Evolutionary conservation across 2,797 vertebrate species (phyloP).

Genomic region (Schizothorax lantsangensis): DNA sequence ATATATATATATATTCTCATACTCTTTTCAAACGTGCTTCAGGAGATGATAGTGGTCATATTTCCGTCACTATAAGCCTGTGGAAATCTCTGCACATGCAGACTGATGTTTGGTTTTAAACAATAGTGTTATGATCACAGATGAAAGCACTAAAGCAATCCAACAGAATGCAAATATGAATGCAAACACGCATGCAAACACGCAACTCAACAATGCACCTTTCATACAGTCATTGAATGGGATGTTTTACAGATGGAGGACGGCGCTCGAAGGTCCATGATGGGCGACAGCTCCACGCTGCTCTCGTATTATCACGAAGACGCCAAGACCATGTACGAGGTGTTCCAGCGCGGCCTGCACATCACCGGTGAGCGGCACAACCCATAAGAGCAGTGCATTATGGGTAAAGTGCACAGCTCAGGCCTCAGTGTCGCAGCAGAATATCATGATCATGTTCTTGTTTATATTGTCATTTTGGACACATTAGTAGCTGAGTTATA

Average conservation of each 20-base stretch:
- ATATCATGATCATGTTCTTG: not conserved
- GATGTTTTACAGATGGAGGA: constrained; percentile 74
- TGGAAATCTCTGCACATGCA: not conserved
- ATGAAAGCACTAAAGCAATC: not conserved
- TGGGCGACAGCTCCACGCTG: constrained; percentile 84
- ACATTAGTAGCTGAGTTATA: not conserved
- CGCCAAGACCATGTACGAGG: constrained; percentile 95
- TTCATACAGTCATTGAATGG: not conserved
- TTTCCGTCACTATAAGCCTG: not conserved
- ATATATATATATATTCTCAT: not conserved
- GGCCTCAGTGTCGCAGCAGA: no score
- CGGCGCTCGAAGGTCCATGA: constrained; percentile 88
- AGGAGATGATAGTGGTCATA: not conserved
- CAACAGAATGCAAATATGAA: constrained; percentile 18
- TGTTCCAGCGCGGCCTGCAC: constrained; percentile 91
- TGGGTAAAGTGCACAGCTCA: not conserved
- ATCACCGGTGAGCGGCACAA: constrained; percentile 84
- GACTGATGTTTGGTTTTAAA: not conserved
- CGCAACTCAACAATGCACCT: not conserved
- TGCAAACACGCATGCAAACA: constrained; percentile 39
- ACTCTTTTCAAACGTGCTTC: not conserved
- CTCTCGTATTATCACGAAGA: constrained; percentile 94
- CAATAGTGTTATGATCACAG: not conserved
- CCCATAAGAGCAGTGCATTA: not conserved
- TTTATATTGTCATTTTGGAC: no score